phyloP scores from a whole-genome alignment of 2,888 invertebrate species.

The Nycteola revayana region DNA sequence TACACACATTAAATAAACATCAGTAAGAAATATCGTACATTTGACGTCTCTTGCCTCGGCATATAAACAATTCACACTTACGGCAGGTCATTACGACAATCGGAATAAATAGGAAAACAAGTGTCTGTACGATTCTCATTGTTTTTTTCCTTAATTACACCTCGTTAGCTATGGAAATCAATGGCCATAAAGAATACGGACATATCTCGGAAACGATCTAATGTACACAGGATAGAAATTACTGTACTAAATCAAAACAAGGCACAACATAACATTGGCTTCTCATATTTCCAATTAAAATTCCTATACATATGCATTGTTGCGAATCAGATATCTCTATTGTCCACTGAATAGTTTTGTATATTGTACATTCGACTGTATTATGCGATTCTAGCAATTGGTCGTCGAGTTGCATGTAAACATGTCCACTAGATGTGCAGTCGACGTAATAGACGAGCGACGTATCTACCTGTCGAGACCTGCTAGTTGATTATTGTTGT shows the following conservation, averaged over 20 bases:
- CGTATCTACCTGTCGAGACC: slow-evolving; percentile 28
- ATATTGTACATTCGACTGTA: slow-evolving; percentile 45
- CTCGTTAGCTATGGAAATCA: slow-evolving; percentile 52
- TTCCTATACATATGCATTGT: slow-evolving; percentile 69
- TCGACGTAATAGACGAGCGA: slow-evolving; percentile 9
- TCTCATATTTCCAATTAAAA: slow-evolving; percentile 78
- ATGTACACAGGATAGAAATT: slow-evolving; percentile 45
- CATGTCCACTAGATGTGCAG: slow-evolving; percentile 29
- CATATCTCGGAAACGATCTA: slow-evolving; percentile 46
- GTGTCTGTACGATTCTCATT: slow-evolving; percentile 34
- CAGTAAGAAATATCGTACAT: slow-evolving; percentile 6
- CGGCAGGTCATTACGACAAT: slow-evolving; percentile 25
- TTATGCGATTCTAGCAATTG: slow-evolving; percentile 61
- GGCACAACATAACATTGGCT: slow-evolving; percentile 42
- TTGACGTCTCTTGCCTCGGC: slow-evolving; percentile 9
- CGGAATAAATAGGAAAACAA: no score
- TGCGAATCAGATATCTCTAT: slow-evolving; percentile 75
- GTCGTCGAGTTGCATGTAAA: slow-evolving; percentile 50
- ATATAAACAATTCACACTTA: slow-evolving; percentile 19
- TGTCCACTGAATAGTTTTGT: slow-evolving; percentile 66
- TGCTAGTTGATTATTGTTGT: slow-evolving; percentile 10
- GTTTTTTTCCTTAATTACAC: slow-evolving; percentile 40
- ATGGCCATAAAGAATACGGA: slow-evolving; percentile 46
- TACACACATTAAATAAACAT: slow-evolving; percentile 10
- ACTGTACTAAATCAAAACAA: slow-evolving; percentile 53